Percentiles rank a stretch among this genome's conserved stretches.
phyloP scores from a whole-genome alignment of 1,140 invertebrate genomes.

The Ceratitis capitata region DNA sequence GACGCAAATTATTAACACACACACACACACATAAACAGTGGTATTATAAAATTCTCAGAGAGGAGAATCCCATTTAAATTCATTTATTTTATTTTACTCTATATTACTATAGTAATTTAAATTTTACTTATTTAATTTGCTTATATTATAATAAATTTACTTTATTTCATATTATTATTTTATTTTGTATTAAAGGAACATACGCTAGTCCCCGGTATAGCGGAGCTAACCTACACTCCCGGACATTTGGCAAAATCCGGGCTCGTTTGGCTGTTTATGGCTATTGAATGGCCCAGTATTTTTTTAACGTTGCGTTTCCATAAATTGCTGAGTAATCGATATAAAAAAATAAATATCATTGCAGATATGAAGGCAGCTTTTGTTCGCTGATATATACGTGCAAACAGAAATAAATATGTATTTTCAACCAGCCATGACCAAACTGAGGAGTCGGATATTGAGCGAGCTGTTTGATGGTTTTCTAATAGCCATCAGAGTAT shows the following conservation, averaged over 20 bases:
- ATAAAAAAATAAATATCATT: background rate
- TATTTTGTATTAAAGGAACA: background rate
- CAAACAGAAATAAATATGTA: background rate
- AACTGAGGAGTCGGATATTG: too few relatives aligned
- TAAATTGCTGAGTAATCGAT: background rate
- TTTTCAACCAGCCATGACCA: background rate
- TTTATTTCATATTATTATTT: background rate
- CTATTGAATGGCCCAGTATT: too few relatives aligned
- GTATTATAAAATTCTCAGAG: too few relatives aligned
- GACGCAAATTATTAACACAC: slow-evolving; percentile 11
- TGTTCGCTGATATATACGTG: too few relatives aligned
- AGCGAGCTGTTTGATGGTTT: too few relatives aligned
- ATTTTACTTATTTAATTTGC: background rate
- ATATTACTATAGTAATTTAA: background rate
- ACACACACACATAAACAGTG: background rate
- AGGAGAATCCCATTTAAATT: too few relatives aligned
- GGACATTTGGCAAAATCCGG: background rate
- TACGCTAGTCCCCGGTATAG: background rate
- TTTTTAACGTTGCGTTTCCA: too few relatives aligned
- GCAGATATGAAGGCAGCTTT: background rate
- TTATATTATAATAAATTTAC: too few relatives aligned
- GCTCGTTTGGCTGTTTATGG: too few relatives aligned
- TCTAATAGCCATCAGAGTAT: too few relatives aligned
- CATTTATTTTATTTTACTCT: background rate
- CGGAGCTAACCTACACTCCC: background rate